phyloP scores from a whole-genome alignment of 2,797 vertebrate genomes.

The Silurus aristotelis region DNA sequence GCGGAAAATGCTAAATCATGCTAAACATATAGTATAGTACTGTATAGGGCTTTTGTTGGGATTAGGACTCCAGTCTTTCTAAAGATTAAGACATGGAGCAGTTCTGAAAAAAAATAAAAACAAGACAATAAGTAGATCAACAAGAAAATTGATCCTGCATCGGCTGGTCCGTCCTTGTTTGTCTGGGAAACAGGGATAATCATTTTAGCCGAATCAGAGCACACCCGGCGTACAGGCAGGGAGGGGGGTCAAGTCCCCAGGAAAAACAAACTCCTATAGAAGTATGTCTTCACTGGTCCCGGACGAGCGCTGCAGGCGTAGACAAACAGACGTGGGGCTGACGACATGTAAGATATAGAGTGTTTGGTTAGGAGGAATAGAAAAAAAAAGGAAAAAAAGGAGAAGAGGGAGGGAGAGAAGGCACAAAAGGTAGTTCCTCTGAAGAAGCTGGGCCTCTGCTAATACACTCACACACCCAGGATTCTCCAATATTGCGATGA shows the following conservation, averaged over 20 bases:
- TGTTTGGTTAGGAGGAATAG: slow-evolving; percentile 62
- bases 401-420: not conserved
- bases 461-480: not conserved
- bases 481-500: slow-evolving; percentile 22
- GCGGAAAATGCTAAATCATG: not conserved
- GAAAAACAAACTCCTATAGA: slow-evolving; percentile 58
- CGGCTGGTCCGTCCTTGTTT: not conserved
- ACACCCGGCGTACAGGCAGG: slow-evolving; percentile 4
- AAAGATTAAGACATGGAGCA: no score
- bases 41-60: not conserved
- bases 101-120: not conserved
- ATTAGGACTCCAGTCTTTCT: not conserved
- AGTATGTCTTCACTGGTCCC: slow-evolving; percentile 55
- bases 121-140: not conserved
- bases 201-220: not conserved
- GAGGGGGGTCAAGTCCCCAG: slow-evolving; percentile 8
- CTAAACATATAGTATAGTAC: not conserved
- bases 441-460: not conserved
- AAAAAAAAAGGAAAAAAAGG: not conserved
- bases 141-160: not conserved
- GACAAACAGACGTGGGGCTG: slow-evolving; percentile 66
- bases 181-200: not conserved
- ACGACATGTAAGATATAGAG: slow-evolving; percentile 68
- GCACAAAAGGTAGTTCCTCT: slow-evolving; percentile 13
- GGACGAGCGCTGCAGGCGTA: slow-evolving; percentile 61